phyloP scores from a whole-genome alignment of 2,113 vertebrate genomes.

The Cariama cristata region DNA sequence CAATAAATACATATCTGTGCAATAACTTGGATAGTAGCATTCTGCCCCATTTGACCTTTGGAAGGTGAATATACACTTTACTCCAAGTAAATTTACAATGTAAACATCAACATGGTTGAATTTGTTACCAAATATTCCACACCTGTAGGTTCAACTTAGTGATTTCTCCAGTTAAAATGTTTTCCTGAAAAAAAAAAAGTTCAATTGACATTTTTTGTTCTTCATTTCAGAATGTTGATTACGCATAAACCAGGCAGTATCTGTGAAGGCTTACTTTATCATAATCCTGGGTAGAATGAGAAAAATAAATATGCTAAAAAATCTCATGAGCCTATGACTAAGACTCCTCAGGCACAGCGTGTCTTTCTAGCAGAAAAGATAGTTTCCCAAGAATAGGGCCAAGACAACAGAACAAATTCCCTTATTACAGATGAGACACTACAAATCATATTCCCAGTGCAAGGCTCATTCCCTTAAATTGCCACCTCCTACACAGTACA shows the following conservation, averaged over 20 bases:
- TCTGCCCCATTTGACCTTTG: not conserved
- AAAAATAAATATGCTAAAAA: not conserved
- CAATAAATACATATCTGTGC: not conserved
- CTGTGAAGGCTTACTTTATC: not conserved
- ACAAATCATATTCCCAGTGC: not conserved
- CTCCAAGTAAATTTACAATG: not conserved
- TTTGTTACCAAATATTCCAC: not conserved
- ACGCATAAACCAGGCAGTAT: not conserved
- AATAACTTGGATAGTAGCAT: not conserved
- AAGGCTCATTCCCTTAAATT: not conserved
- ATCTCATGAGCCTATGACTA: not conserved
- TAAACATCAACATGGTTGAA: not conserved
- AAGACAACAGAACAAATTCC: not conserved
- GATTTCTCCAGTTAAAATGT: not conserved
- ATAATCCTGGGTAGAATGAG: not conserved
- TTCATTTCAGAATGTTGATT: not conserved
- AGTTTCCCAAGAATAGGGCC: not conserved
- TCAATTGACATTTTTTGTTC: not conserved
- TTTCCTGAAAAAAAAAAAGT: not conserved
- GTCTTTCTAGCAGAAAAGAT: not conserved
- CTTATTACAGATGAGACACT: not conserved
- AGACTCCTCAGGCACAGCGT: not conserved
- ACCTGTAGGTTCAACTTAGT: not conserved
- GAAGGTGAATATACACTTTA: not conserved
- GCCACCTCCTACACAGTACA: not conserved